A percentile compares a stretch with the other conserved stretches of the same genome.
Evolutionary conservation across 2,888 invertebrate species (phyloP).

Genomic region (Apotomis capreana): DNA sequence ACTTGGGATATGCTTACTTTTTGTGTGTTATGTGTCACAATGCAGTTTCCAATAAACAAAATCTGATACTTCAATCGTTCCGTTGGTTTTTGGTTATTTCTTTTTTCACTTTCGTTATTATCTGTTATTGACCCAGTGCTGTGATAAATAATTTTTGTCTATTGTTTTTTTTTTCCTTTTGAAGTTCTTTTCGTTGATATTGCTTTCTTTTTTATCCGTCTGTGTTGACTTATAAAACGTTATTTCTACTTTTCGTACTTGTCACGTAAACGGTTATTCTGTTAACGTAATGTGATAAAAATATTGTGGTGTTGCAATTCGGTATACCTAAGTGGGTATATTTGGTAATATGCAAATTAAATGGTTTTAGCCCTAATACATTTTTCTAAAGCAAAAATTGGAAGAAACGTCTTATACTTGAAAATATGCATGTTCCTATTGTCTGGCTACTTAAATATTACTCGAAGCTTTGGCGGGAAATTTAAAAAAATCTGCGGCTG

Average conservation of each 20-base stretch:
- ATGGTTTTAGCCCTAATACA: too few relatives aligned
- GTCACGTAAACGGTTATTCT: too few relatives aligned
- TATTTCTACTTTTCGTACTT: not conserved
- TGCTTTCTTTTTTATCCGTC: not conserved
- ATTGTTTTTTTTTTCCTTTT: conserved; percentile 1
- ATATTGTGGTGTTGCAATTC: too few relatives aligned
- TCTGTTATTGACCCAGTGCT: not conserved
- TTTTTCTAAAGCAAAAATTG: too few relatives aligned
- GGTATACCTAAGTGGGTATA: too few relatives aligned
- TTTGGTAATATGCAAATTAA: too few relatives aligned
- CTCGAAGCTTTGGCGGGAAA: too few relatives aligned
- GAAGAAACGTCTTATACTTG: too few relatives aligned
- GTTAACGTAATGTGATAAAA: too few relatives aligned
- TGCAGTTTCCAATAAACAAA: not conserved
- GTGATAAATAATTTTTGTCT: conserved; percentile 12
- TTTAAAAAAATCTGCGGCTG: too few relatives aligned
- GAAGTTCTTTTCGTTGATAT: conserved; percentile 12
- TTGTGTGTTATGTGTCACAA: conserved; percentile 7
- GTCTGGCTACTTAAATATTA: too few relatives aligned
- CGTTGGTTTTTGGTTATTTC: not conserved
- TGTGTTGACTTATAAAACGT: not conserved
- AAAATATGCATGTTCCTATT: too few relatives aligned
- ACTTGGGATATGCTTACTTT: conserved; percentile 36
- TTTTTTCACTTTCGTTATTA: not conserved
- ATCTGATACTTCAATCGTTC: not conserved